phyloP scores from a whole-genome alignment of 2,888 invertebrate species.

The Galerucella nymphaeae region DNA sequence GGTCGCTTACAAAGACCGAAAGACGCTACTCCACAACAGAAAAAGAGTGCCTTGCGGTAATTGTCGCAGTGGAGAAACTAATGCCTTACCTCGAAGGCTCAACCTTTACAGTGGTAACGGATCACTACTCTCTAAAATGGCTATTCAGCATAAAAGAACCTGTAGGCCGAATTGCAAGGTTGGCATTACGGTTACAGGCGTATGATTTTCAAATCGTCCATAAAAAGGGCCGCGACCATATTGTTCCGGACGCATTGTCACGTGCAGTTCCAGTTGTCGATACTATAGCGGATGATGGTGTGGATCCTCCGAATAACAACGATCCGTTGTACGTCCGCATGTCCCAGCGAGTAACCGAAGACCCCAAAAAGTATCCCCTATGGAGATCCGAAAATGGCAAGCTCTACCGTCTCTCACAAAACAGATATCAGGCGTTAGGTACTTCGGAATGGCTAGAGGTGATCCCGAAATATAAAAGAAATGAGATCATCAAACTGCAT shows the following conservation, averaged over 20 bases:
- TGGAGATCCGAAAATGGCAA: conserved; percentile 27
- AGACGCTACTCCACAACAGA: too few relatives aligned
- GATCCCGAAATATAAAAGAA: conserved; percentile 36
- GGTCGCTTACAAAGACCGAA: too few relatives aligned
- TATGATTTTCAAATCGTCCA: conserved; percentile 23
- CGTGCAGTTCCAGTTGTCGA: too few relatives aligned
- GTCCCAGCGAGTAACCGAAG: conserved; percentile 32
- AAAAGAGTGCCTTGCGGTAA: background rate
- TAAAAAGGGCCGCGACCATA: too few relatives aligned
- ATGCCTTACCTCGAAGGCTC: background rate
- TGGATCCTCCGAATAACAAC: background rate
- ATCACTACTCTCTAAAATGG: conserved; percentile 23
- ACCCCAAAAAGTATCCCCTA: conserved; percentile 40
- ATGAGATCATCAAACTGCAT: conserved; percentile 16
- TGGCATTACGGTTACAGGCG: conserved; percentile 39
- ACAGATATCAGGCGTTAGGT: conserved; percentile 25
- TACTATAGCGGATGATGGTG: too few relatives aligned
- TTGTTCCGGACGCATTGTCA: too few relatives aligned
- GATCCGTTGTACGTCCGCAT: conserved; percentile 19
- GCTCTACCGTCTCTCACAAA: conserved; percentile 43
- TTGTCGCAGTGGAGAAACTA: background rate
- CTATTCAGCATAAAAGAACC: conserved; percentile 42
- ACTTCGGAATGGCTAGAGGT: conserved; percentile 42
- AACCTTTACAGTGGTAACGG: background rate
- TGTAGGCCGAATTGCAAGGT: background rate